phyloP scores from a whole-genome alignment of 2,113 vertebrate genomes.

The Centropus bengalensis region DNA sequence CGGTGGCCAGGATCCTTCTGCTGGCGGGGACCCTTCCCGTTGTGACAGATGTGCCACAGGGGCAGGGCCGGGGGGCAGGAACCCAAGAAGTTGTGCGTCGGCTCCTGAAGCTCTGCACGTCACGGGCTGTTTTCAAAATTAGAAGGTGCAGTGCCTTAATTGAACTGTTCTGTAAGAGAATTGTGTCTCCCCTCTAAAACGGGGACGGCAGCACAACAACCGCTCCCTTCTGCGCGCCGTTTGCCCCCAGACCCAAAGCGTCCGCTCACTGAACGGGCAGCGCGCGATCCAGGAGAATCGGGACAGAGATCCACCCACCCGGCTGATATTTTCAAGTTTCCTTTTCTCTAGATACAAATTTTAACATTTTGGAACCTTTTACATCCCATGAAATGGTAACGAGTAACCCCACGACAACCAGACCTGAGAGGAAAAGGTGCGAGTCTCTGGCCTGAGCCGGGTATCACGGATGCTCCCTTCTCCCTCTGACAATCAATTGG shows the following conservation, averaged over 20 bases:
- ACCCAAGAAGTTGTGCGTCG: background rate
- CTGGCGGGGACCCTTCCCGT: background rate
- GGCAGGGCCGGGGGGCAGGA: too few species aligned
- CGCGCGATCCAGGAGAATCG: background rate
- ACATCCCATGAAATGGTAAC: background rate
- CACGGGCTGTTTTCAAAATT: background rate
- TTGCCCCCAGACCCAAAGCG: background rate
- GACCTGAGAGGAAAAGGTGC: fast-evolving
- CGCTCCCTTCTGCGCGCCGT: too few species aligned
- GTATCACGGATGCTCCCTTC: background rate
- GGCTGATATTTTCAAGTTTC: background rate
- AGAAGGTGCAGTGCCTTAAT: background rate
- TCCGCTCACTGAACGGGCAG: fast-evolving
- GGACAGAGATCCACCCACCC: background rate
- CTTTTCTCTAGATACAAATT: background rate
- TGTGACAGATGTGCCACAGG: too few species aligned
- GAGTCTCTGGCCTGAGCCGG: background rate
- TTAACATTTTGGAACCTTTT: background rate
- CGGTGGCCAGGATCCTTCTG: background rate
- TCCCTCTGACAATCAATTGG: background rate
- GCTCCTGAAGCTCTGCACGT: background rate
- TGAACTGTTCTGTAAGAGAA: fast-evolving
- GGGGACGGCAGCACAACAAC: background rate
- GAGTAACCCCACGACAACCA: background rate
- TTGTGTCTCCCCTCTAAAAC: background rate